A percentile compares a stretch with the other conserved stretches of the same genome.
phyloP scores from a whole-genome alignment of 2,888 invertebrate genomes.

The Erebia palarica region DNA sequence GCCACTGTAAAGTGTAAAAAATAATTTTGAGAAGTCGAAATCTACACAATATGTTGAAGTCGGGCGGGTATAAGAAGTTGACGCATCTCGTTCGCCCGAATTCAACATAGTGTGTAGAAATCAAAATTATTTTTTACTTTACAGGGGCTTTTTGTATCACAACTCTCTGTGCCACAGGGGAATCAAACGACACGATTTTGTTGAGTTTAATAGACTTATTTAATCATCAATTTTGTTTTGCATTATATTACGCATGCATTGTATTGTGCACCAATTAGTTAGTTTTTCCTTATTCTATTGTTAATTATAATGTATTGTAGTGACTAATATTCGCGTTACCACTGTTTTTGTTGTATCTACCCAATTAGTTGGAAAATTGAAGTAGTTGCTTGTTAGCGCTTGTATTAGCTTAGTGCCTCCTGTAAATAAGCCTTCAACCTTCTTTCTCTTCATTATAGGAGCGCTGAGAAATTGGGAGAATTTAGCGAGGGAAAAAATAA shows the following conservation, averaged over 20 bases:
- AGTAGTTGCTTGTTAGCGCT: slow-evolving; percentile 38
- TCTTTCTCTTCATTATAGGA: slow-evolving; percentile 67
- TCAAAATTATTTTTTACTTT: too few relatives aligned
- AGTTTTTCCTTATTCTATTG: slow-evolving; percentile 32
- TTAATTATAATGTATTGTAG: slow-evolving; percentile 14
- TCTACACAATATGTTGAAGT: too few relatives aligned
- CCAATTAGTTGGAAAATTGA: slow-evolving; percentile 40
- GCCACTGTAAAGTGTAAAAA: too few relatives aligned
- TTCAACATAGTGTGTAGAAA: too few relatives aligned
- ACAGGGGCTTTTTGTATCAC: background rate
- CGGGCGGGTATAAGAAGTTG: too few relatives aligned
- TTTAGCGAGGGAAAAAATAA: slow-evolving; percentile 29
- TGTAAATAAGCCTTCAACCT: slow-evolving; percentile 68
- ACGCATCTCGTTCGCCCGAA: too few relatives aligned
- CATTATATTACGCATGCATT: slow-evolving; percentile 13
- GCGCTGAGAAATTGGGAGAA: slow-evolving; percentile 37
- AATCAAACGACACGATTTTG: background rate
- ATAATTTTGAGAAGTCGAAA: too few relatives aligned
- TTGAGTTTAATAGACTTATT: background rate
- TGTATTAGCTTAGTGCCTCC: slow-evolving; percentile 37
- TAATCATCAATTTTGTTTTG: background rate
- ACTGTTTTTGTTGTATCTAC: background rate
- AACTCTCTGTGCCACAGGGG: background rate
- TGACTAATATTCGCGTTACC: slow-evolving; percentile 28
- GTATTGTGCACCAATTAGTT: slow-evolving; percentile 19